phyloP scores from a whole-genome alignment of 2,888 invertebrate genomes.

The Helicoverpa assulta region DNA sequence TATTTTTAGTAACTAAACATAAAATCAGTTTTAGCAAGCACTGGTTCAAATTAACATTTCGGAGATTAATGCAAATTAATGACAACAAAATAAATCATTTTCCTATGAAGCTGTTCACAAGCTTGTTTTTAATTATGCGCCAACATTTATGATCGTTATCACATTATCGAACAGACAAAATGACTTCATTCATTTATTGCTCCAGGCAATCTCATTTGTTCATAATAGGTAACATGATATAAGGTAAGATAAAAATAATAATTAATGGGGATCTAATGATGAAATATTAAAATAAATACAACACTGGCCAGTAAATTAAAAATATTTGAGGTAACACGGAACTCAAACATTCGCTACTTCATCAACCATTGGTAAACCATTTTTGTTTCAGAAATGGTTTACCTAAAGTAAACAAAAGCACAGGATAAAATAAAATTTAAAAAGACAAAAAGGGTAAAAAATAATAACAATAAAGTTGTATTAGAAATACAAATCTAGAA shows the following conservation, averaged over 20 bases:
- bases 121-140: constrained; percentile 47
- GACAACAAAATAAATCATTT: constrained; percentile 17
- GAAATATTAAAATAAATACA: constrained; percentile 7
- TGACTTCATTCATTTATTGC: constrained; percentile 38
- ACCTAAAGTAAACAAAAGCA: not conserved
- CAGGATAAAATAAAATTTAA: not conserved
- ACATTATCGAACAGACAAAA: constrained; percentile 37
- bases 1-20: not conserved
- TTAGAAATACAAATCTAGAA: not conserved
- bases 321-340: not conserved
- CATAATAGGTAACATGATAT: constrained; percentile 30
- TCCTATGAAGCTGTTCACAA: constrained; percentile 22
- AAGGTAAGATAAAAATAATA: not conserved
- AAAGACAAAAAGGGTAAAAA: not conserved
- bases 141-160: constrained; percentile 37
- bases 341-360: too few relatives aligned
- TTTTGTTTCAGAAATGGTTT: too few relatives aligned
- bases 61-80: constrained; percentile 26
- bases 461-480: not conserved
- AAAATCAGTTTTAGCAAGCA: not conserved
- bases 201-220: constrained; percentile 41
- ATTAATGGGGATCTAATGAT: constrained; percentile 6
- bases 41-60: constrained; percentile 8
- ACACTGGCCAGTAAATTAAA: not conserved
- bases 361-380: not conserved